Evolutionary conservation across 2,888 invertebrate species (phyloP).

Genomic region (Cephus sareptanus): DNA sequence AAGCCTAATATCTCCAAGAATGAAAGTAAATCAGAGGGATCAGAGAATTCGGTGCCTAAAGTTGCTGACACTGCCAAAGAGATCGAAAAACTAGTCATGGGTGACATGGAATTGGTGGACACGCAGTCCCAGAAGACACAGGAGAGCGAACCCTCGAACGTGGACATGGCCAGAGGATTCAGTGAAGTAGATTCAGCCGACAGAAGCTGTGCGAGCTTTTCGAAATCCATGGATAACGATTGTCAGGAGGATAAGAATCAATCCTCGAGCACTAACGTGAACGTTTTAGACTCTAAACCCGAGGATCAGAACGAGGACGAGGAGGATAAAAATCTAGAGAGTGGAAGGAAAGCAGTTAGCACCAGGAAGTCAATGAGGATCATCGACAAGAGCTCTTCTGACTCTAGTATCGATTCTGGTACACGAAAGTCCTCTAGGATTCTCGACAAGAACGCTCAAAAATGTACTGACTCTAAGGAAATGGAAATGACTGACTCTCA

Average conservation of each 20-base stretch:
- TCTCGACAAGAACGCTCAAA: neutral
- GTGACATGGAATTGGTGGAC: constrained; percentile 55
- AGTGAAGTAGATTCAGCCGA: constrained; percentile 7
- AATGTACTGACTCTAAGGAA: constrained; percentile 1
- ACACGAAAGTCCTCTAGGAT: constrained; percentile 4
- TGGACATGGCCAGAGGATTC: neutral
- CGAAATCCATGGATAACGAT: neutral
- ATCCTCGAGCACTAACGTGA: neutral
- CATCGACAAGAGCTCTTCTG: constrained; percentile 24
- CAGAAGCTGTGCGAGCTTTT: constrained; percentile 13
- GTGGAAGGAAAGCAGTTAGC: constrained; percentile 22
- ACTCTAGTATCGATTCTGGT: neutral
- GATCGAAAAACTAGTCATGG: constrained; percentile 66
- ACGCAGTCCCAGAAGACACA: constrained; percentile 44
- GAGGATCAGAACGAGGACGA: neutral
- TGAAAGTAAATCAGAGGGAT: constrained; percentile 44
- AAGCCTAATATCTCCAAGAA: constrained; percentile 43
- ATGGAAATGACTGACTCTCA: neutral
- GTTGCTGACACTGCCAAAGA: constrained; percentile 66
- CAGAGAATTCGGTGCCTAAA: constrained; percentile 59
- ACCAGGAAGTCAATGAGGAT: constrained; percentile 38
- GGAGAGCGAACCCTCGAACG: constrained; percentile 29
- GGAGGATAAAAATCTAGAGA: constrained; percentile 14
- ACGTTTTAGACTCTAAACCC: neutral
- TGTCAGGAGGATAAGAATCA: neutral